Evolutionary conservation across 2,797 vertebrate genomes (phyloP), one percentile per base, ranked within the genome.

Genomic region (Peromyscus eremicus): DNA sequence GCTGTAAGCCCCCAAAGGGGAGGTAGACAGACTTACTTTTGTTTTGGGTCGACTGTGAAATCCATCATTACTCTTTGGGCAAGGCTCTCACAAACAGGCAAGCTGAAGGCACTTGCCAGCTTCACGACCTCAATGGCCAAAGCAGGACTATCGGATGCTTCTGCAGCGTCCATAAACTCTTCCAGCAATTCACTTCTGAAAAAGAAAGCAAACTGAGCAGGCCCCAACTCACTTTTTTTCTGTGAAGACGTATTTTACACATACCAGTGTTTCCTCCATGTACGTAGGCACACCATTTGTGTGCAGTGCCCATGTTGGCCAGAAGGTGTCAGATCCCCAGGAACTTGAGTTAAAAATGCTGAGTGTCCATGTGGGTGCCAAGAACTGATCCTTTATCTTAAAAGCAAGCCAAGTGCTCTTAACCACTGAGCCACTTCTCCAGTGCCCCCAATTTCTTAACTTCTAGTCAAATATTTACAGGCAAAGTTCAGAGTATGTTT

Each of bases 71-170:
- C 96, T 93, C 97, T 98, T 91, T 96, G 97, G 6, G 98, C 98
- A 32, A 99, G 99, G 10, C 3, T 84, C 0, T 99, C 96, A 0
- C 98, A 99, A 0, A 97, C 34, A 1, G 98, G 97, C 76, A 99
- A 98, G 90, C 98, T 99, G n/a, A 99, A 99, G 93, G 98, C 92
- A 0, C 98, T 98, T 0, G 99, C 99, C 94, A 99, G 94, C 98
- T 99, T 99, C 23, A 99, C 99, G 90, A 99, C 95, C 95, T 99
- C 98, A 62, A 99, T 97, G 0, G 99, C 99, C 95, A 97, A 98
- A 21, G 98, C 95, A 1, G 98, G 85, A 17, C 93, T 97, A 0
- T 84, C 97, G 0, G 88, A 97, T 79, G 93, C 96, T 91, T 97
- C 98, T 21, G 99, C 99, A 64, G 80, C 98, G 0, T 96, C 98